phyloP scores from a whole-genome alignment of 2,797 vertebrate species.

The Enteromius argenteus region DNA sequence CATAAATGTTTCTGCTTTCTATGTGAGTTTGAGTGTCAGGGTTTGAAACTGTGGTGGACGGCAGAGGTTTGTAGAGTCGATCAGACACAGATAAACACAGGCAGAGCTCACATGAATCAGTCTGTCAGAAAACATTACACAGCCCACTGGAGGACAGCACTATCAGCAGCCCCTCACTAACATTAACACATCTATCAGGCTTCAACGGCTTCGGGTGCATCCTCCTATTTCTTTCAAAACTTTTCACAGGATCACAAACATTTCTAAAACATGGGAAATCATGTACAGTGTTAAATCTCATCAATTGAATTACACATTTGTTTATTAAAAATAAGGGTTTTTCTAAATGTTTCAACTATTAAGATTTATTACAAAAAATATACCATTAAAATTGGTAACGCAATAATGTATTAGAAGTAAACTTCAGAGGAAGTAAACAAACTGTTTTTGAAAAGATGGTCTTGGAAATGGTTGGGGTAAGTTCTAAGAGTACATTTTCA shows the following conservation, averaged over 20 bases:
- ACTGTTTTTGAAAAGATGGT: not conserved
- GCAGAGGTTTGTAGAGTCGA: conserved; percentile 7
- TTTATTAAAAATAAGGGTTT: not conserved
- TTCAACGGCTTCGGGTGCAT: not conserved
- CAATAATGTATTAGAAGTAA: not conserved
- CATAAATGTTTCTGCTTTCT: conserved; percentile 23
- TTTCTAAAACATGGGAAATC: not conserved
- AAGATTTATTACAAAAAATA: not conserved
- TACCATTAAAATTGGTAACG: not conserved
- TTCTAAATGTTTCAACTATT: not conserved
- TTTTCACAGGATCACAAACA: conserved; percentile 9
- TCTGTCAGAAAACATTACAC: conserved; percentile 58
- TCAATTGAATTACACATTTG: not conserved
- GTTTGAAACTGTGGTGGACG: conserved; percentile 26
- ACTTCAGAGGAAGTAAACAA: not conserved
- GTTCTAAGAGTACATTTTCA: not conserved
- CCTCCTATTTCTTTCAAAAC: not conserved
- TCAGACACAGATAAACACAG: conserved; percentile 44
- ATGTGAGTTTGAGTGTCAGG: conserved; percentile 36
- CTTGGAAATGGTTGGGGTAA: not conserved
- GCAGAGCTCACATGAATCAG: conserved; percentile 50
- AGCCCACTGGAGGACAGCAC: conserved; percentile 33
- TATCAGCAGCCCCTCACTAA: conserved; percentile 34
- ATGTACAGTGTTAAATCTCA: not conserved
- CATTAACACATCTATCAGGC: conserved; percentile 32